Evolutionary conservation across 2,888 invertebrate species (phyloP).

Genomic region (Melinaea marsaeus): DNA sequence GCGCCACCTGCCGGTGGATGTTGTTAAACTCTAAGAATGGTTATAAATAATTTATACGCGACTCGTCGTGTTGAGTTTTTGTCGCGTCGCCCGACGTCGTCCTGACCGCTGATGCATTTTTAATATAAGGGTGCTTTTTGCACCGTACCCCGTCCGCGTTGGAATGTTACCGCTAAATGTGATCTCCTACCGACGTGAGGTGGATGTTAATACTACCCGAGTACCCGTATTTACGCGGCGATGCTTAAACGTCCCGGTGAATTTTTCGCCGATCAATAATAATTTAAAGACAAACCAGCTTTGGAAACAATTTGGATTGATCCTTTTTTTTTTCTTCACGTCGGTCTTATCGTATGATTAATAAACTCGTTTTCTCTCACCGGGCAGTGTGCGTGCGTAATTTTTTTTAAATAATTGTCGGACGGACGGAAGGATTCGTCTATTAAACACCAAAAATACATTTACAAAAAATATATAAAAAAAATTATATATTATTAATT

Average conservation of each 20-base stretch:
- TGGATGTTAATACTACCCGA: conserved; percentile 57
- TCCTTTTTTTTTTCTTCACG: conserved; percentile 2
- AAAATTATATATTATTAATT: too few species aligned
- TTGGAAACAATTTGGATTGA: conserved; percentile 10
- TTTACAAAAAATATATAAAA: too few species aligned
- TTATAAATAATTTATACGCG: conserved; percentile 76
- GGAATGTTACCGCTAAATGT: conserved; percentile 78
- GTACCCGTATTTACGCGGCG: conserved; percentile 21
- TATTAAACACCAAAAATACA: too few species aligned
- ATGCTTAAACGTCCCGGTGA: conserved; percentile 15
- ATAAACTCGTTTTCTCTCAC: neutral
- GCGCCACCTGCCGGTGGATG: conserved; percentile 42
- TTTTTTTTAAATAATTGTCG: too few species aligned
- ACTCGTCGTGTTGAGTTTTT: conserved; percentile 69
- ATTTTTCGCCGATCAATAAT: conserved; percentile 14
- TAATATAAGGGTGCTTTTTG: conserved; percentile 78
- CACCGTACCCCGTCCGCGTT: conserved; percentile 60
- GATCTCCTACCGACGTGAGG: conserved; percentile 76
- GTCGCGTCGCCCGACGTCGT: conserved; percentile 62
- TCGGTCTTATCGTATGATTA: conserved; percentile 2
- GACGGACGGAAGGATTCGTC: too few species aligned
- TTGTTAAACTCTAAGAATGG: conserved; percentile 77
- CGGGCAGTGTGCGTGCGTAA: too few species aligned
- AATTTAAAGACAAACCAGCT: conserved; percentile 9
- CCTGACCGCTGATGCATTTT: conserved; percentile 78